Base-by-base conservation (phyloP, 2,113 vertebrate species). In the Thunnus maccoyii region DNA sequence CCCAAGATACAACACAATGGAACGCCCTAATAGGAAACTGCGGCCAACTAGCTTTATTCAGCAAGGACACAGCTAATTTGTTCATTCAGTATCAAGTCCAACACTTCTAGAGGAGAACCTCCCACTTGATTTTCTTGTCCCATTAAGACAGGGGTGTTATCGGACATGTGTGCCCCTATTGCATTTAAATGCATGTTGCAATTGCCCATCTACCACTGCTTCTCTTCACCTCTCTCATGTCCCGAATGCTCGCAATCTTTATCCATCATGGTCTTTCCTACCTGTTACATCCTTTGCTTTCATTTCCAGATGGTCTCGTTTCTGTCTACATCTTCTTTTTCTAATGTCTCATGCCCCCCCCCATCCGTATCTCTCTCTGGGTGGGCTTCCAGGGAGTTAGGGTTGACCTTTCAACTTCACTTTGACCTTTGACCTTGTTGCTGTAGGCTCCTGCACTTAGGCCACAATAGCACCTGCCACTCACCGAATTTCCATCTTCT, bases 341-440 rank as follows among this genome's bases (percentile, higher is more conserved):
- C 1, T 72, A 18, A 50, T 15, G 6, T 52, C 2, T 52, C 8
- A 52, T 14, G 4, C 4, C 5, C 58, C 50, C 25, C 27, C 57
- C 16, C 58, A 63, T 84, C 57, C 41, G 16, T 77, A 52, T 47
- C 72, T 75, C 75, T 64, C 52, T 20, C 70, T 91, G 90, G 89
- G 87, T 89, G 88, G 90, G 64, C 83, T 78, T 77, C 67, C 77
- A 58, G 46, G 57, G 71, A 83, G 80, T 60, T 65, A 66, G 56
- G 73, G 63, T 50, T 91, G 88, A 91, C 88, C 90, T 90, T 86
- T 88, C 69, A 85, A 89, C 89, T 93, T 92, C 88, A 93, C 88
- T 89, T 93, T 93, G 90, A 88, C 89, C 79, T 81, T 30, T 86
- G 91, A 91, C 90, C 90, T 86, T 83, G 73, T 82, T 67, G 77